phyloP scores from a whole-genome alignment of 2,888 invertebrate genomes.

The Theretra japonica region DNA sequence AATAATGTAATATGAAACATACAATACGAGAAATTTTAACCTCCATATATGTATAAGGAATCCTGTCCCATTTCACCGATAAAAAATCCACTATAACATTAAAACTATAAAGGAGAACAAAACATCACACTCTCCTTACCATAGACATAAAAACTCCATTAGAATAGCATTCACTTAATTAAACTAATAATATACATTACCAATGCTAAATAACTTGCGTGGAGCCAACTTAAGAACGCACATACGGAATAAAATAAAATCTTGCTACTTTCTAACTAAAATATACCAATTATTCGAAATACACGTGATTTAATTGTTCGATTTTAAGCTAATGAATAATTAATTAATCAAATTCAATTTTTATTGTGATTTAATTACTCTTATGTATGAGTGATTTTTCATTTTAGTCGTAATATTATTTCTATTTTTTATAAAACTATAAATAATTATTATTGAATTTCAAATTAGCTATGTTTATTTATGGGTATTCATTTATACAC shows the following conservation, averaged over 20 bases:
- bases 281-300: background rate
- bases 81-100: slow-evolving; percentile 4
- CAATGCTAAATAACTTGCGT: slow-evolving; percentile 28
- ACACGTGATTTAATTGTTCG: background rate
- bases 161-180: slow-evolving; percentile 29
- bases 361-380: background rate
- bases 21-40: too few species aligned
- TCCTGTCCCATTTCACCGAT: background rate
- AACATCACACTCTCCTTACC: slow-evolving; percentile 9
- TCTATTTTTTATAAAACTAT: background rate
- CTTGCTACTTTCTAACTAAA: background rate
- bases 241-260: background rate
- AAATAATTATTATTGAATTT: background rate
- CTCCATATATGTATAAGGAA: too few species aligned
- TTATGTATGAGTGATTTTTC: background rate
- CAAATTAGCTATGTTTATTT: background rate
- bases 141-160: slow-evolving; percentile 31
- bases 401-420: background rate
- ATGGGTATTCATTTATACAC: background rate
- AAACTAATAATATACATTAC: slow-evolving; percentile 28
- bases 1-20: too few species aligned
- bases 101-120: background rate
- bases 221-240: background rate
- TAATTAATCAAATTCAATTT: background rate
- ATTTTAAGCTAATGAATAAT: background rate